Evolutionary conservation across 2,888 invertebrate species (phyloP), one percentile per base, ranked within the genome.

Genomic region (Operophtera brumata): DNA sequence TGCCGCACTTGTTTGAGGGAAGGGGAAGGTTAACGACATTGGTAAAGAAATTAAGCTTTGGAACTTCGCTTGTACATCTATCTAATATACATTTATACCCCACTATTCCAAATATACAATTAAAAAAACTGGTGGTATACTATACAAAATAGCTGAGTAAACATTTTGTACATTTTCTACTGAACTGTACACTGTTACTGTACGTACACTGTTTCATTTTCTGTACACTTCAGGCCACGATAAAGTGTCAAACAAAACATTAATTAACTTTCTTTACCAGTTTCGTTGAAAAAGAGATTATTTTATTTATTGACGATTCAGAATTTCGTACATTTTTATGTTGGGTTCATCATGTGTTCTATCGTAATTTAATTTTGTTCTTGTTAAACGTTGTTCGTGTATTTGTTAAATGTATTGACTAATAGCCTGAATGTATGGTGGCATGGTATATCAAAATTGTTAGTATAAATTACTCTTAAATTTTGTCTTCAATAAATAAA

Each of bases 401-500:
- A 69, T 81, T 68, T 79, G 69, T 63, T 75, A 64, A 64, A 80
- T 85, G 78, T 84, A 36, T 75, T 80, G 66, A 87, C 83, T 87
- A 86, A 88, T 83, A 65, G 83, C 84, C 78, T 85, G 84, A 64
- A 47, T 81, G 82, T 85, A 63, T 73, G 78, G 78, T 82, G 71
- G 87, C 86, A 86, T 88, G 87, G 71, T 70, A 70, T 67, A 70
- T 64, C 58, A 51, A 64, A 66, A 66, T 61, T 61, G 57, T 63
- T 65, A 61, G 59, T 36, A 10, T 13, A 25, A 34, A 13, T 10
- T 58, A n/a, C n/a, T n/a, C n/a, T 56, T 54, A 57, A 59, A 60
- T 64, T 57, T 45, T 67, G 65, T 68, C 62, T 70, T 78, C 79
- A 77, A 80, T 82, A 75, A 80, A 78, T 71, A 86, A 84, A 83